Percentiles rank a stretch among this genome's conserved stretches.
phyloP scores from a whole-genome alignment of 2,888 invertebrate genomes.

The Leucophenga montana region DNA sequence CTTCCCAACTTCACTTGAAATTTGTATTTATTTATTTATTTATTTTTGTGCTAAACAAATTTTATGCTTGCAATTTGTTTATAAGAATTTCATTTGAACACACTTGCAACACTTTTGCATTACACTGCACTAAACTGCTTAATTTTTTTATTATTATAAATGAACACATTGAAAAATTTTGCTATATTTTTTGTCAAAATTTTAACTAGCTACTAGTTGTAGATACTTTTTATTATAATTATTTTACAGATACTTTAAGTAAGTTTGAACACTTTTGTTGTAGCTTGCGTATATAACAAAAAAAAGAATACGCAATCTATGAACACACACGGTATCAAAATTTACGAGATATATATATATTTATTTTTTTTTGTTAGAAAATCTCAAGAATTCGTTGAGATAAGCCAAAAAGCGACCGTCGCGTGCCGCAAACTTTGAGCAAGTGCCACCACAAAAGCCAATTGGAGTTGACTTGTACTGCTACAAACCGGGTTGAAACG shows the following conservation, averaged over 20 bases:
- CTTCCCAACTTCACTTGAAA: neutral
- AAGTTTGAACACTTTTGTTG: too few relatives aligned
- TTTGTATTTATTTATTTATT: slow-evolving; percentile 14
- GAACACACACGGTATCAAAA: slow-evolving; percentile 6
- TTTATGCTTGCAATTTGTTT: slow-evolving; percentile 36
- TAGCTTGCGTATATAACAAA: too few relatives aligned
- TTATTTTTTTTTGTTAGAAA: too few relatives aligned
- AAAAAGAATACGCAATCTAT: neutral
- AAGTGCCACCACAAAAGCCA: slow-evolving; percentile 68
- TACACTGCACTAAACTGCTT: too few relatives aligned
- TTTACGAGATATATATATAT: too few relatives aligned
- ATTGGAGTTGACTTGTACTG: slow-evolving; percentile 2
- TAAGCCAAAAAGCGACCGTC: slow-evolving; percentile 45
- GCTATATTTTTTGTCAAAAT: too few relatives aligned
- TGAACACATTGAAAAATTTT: neutral
- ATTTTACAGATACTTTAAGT: too few relatives aligned
- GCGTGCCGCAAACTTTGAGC: slow-evolving; percentile 67
- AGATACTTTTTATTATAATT: too few relatives aligned
- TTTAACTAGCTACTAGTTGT: too few relatives aligned
- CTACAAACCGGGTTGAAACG: too few relatives aligned
- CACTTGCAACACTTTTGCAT: too few relatives aligned
- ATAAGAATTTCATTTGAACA: neutral
- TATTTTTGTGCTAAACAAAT: slow-evolving; percentile 18
- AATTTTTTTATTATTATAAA: too few relatives aligned
- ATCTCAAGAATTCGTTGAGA: slow-evolving; percentile 1